Base-by-base conservation (phyloP, 2,113 vertebrate species). In the Seriola aureovittata region DNA sequence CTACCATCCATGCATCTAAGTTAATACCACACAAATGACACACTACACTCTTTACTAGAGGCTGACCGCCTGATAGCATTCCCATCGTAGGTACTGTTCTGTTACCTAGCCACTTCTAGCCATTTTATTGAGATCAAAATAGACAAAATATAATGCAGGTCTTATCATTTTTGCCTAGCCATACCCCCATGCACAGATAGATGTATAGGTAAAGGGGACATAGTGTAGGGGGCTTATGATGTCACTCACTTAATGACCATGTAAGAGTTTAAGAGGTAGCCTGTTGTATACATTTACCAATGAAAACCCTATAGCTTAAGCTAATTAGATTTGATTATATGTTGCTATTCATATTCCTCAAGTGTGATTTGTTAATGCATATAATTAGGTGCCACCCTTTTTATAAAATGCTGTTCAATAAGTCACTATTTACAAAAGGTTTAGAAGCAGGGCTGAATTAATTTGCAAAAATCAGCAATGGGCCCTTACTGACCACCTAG, bases 351-450 rank as follows among this genome's bases (percentile, higher is more conserved):
- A 78, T 25, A 13, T 16, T 52, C 36, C 38, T 57, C 1, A 2
- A 4, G 10, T 38, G n/a, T 0, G 0, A 23, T 42, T 40, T 36
- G 3, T 40, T 32, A 73, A 58, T 23, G 0, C 4, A 21, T 40
- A 16, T 67, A 80, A 68, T 71, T 80, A 67, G 36, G 7, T 1
- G 1, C 25, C 55, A 29, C 52, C 48, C 44, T 46, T 25, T 75
- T 66, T 74, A 29, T 6, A 69, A 69, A 67, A 8, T 11, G 19
- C 23, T 60, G n/a, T 23, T 2, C 0, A 2, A n/a, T 16, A 44
- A 21, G 34, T 76, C 25, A 58, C 8, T 34, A 38, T 44, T 46
- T 29, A 11, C 50, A 54, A 9, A n/a, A 54, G 19, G 8, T 54
- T 8, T n/a, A 21, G 21, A 21, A 46, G 10, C 40, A n/a, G 57